Conservation (phyloP, 2,797 vertebrate genomes). For the Carcharodon carcharias region DNA sequence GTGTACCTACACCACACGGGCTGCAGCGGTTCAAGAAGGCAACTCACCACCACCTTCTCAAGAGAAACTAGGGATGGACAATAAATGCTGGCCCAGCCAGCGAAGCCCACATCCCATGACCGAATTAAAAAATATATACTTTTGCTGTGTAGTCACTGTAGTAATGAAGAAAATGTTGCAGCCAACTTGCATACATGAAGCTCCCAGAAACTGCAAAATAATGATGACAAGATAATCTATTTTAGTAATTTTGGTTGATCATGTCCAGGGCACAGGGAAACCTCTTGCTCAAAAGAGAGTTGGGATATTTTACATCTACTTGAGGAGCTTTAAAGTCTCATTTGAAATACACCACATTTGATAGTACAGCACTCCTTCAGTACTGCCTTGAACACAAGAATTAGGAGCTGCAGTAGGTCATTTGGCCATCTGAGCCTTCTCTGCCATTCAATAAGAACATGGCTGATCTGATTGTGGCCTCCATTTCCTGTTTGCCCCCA, state of each 20-base stretch:
- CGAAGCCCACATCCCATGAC: no score
- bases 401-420: no score
- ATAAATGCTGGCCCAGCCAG: no score
- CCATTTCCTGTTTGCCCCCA: no score
- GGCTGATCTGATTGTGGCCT: no score
- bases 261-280: not conserved
- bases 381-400: not conserved
- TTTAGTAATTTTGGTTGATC: not conserved
- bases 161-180: not conserved
- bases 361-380: not conserved
- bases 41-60: no score
- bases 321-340: not conserved
- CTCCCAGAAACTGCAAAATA: not conserved
- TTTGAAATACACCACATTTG: not conserved
- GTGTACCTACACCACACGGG: no score
- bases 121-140: not conserved
- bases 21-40: no score
- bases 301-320: not conserved
- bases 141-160: not conserved
- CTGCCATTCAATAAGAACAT: no score
- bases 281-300: not conserved
- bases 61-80: no score
- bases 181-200: not conserved
- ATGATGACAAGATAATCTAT: not conserved
- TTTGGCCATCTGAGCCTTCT: no score